A percentile compares a stretch with the other conserved stretches of the same genome.
Evolutionary conservation across 1,140 invertebrate species (phyloP).

Genomic region (Uloborus diversus): DNA sequence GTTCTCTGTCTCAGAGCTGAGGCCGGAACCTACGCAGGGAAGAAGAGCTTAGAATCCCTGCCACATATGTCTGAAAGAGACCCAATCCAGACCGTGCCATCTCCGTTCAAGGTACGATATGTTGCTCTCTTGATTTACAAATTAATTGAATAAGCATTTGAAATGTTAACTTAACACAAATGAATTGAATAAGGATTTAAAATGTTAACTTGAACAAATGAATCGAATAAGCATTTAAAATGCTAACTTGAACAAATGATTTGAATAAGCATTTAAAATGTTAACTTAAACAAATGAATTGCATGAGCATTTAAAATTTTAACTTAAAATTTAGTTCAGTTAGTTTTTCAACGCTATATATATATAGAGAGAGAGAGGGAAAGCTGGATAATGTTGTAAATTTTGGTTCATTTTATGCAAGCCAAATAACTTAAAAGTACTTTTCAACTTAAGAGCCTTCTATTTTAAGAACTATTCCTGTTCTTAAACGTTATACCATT

Average conservation of each 20-base stretch:
- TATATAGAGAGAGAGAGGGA: too few relatives aligned
- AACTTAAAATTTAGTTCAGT: too few relatives aligned
- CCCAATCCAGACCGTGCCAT: neutral
- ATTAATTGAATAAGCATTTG: neutral
- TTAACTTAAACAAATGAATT: neutral
- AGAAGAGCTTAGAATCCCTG: neutral
- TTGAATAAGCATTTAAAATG: neutral
- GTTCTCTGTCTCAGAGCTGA: slow-evolving; percentile 1
- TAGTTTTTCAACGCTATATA: too few relatives aligned
- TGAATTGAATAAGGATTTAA: neutral
- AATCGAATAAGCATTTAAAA: neutral
- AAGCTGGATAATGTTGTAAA: too few relatives aligned
- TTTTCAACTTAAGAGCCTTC: too few relatives aligned
- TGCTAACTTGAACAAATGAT: neutral
- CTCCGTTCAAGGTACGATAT: slow-evolving; percentile 5
- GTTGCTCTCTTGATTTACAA: neutral
- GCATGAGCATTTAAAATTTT: too few relatives aligned
- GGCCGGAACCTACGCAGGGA: slow-evolving; percentile 39
- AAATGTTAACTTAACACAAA: neutral
- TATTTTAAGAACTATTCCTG: too few relatives aligned
- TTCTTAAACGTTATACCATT: too few relatives aligned
- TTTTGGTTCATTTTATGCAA: too few relatives aligned
- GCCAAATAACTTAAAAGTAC: too few relatives aligned
- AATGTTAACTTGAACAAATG: neutral
- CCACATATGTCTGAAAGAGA: neutral